Evolutionary conservation across 2,113 vertebrate species (phyloP), one percentile per base, ranked within the genome.

Genomic region (Cygnus buccinator): DNA sequence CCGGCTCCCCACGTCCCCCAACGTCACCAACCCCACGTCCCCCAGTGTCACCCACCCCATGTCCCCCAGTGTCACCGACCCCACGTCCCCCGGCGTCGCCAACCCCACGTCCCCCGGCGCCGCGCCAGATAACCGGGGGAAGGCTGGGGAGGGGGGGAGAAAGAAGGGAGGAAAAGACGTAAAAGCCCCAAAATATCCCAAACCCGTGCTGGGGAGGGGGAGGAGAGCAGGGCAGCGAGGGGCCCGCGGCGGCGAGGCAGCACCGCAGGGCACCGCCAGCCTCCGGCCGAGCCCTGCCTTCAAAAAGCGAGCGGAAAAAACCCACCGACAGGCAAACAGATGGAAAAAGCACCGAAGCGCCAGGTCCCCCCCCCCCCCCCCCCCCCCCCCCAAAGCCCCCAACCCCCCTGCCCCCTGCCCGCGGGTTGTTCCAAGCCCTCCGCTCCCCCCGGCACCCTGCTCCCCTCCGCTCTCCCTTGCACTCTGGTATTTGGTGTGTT

Each of bases 401-500:
- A 16, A 14, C 33, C 62, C 35, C 9, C 3, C 54, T 35, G 44
- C 72, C 79, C 93, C 68, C 79, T 63, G 82, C 89, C 78, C 8
- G 8, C 70, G 7, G 39, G 43, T 62, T 85, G 67, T 79, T 85
- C 75, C 72, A 50, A 83, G 46, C 81, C 43, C 31, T 70, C 39
- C 22, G 33, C 91, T 67, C 95, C 81, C 91, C 59, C 89, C 84
- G 76, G 90, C 91, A 91, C 89, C 71, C 89, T 46, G 87, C 73
- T 80, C 96, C 93, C 87, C 97, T 96, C 95, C 75, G 71, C 97
- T 96, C 95, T 84, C 96, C 85, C 94, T 94, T 55, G 87, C 82
- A 43, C 84, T 97, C 96, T 97, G 97, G 96, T 96, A 97, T 96
- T 96, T 95, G 97, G 96, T 97, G 98, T 97, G 98, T 98, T 98